Evolutionary conservation across 2,113 vertebrate genomes (phyloP), one percentile per base, ranked within the genome.

Genomic region (Melanerpes formicivorus): DNA sequence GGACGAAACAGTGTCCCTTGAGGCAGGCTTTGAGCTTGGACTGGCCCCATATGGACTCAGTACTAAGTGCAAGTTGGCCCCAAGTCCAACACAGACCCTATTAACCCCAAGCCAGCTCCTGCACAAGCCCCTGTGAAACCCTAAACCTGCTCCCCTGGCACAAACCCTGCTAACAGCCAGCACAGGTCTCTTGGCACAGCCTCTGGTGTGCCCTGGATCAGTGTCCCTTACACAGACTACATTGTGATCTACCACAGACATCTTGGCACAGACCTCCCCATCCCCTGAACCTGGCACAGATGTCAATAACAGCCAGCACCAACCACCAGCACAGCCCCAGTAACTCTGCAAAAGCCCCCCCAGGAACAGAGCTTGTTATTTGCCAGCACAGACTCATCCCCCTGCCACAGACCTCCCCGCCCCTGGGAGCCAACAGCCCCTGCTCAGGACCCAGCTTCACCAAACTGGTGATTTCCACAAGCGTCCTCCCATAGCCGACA

Each of bases 111-210:
- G 58, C 10, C 65, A 66, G 59, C 25, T 25, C 58, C 76, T 12
- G 27, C 52, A 42, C 62, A 26, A 59, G 65, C 17, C 32, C 54
- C 75, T 27, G 3, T 2, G 0, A 70, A 48, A 40, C 70, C 26
- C 29, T 29, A 32, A 44, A 82, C 23, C 23, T 15, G 4, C 19
- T 80, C 19, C 29, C 56, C n/a, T 1, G 2, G 67, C 67, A 76
- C 26, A 44, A 60, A 34, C 15, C 37, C 74, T 67, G 23, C 18
- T 15, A 22, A 12, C 29, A 56, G 40, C 58, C 37, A 25, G 46
- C 0, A 0, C 10, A 37, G 32, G 10, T 19, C n/a, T 23, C 55
- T 5, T 2, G 0, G 86, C 7, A 4, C 55, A 80, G 77, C 25
- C 65, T 42, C 29, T 8, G 2, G 6, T 32, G 59, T 69, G 37